phyloP scores from a whole-genome alignment of 2,797 vertebrate species.

The Holocentrus rufus region DNA sequence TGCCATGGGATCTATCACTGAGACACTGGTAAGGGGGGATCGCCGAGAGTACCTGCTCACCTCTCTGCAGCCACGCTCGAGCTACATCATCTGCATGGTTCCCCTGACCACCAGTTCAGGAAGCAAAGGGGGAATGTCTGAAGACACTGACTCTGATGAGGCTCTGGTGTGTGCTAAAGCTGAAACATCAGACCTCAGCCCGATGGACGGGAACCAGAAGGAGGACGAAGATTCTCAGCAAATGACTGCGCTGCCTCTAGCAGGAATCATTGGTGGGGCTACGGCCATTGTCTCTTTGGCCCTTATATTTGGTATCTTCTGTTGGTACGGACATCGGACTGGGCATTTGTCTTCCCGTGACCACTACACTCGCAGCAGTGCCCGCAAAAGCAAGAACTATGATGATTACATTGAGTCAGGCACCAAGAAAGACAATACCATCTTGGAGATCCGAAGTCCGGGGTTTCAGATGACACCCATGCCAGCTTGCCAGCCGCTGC shows the following conservation, averaged over 20 bases:
- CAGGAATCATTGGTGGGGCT: slow-evolving; percentile 90
- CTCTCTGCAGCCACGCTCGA: slow-evolving; percentile 88
- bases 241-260: slow-evolving; percentile 84
- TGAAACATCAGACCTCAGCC: slow-evolving; percentile 84
- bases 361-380: slow-evolving; percentile 85
- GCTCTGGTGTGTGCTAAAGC: slow-evolving; percentile 92
- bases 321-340: slow-evolving; percentile 89
- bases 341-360: slow-evolving; percentile 85
- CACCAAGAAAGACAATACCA: slow-evolving; percentile 95
- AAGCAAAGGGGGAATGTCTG: slow-evolving; percentile 72
- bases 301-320: slow-evolving; percentile 88
- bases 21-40: slow-evolving; percentile 92
- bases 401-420: slow-evolving; percentile 94
- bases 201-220: slow-evolving; percentile 80
- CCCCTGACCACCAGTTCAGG: slow-evolving; percentile 84
- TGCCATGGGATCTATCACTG: slow-evolving; percentile 91
- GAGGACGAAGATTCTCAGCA: slow-evolving; percentile 77
- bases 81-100: slow-evolving; percentile 94
- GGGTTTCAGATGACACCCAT: slow-evolving; percentile 94
- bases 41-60: slow-evolving; percentile 91
- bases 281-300: slow-evolving; percentile 89
- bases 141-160: slow-evolving; percentile 84
- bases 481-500: slow-evolving; percentile 81
- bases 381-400: slow-evolving; percentile 88
- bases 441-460: slow-evolving; percentile 90